Evolutionary conservation across 2,888 invertebrate species (phyloP), one percentile per base, ranked within the genome.

Genomic region (Orchesellides sinensis): DNA sequence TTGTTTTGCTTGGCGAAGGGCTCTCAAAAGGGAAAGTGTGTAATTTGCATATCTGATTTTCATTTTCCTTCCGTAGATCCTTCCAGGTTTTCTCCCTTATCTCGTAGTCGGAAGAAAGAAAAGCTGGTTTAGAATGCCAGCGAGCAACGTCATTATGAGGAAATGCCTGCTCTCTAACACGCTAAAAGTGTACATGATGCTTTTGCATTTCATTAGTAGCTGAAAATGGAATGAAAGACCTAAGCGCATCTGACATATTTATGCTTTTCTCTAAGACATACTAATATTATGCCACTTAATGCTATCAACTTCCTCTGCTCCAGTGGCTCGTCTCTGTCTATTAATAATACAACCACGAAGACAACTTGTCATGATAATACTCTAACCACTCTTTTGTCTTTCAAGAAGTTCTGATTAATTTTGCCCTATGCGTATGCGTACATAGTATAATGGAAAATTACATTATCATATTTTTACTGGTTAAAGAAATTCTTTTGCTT

Each of bases 1-100:
- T 59, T 27, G 59, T 25, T 14, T 59, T 27, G 59, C 35, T 14
- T 23, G 61, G 32, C 10, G 40, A n/a, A 32, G 29, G 68, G 45
- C n/a, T n/a, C n/a, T 21, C 25, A 47, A 52, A 14, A 61, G 32
- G 47, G 52, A 49, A 72, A 80, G 72, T 66, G 63, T 72, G 66
- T 73, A 73, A 80, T 80, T 80, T 80, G 66, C 80, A 80, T 80
- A 80, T 80, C 80, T 80, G 80, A 80, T 80, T 72, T 80, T 72
- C 80, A 80, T 80, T 72, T 80, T 70, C 63, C 27, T 73, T 49
- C 54, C 56, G 17, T 59, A 19, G 47, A 47, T 65, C 56, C 54
- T 47, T 27, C 14, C 47, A 80, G 35, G 56, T 65, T 54, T n/a
- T n/a, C n/a, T 45, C 19, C 45, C 23, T 45, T 49, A n/a, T n/a